Base-by-base conservation (phyloP, 2,888 invertebrate species). In the Melinaea menophilus region DNA sequence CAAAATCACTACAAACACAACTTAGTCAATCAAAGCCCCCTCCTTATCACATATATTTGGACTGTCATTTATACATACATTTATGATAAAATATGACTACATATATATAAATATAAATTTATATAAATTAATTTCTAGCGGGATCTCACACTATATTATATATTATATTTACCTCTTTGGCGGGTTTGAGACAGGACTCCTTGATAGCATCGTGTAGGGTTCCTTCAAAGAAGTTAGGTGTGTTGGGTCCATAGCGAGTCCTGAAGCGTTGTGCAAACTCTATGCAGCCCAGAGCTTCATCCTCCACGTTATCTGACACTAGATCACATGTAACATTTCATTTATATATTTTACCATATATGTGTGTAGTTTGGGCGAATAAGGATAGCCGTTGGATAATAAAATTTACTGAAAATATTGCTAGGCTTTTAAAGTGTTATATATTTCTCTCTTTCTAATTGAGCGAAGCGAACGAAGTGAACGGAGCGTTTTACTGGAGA, bases 161-260 rank as follows among this genome's bases (percentile, higher is more conserved):
- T 5, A 41, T 12, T 13, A 13, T 13, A 3, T 83, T 82, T 88
- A 97, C 98, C 88, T 98, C 97, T 92, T 95, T 96, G 64, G 98
- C 97, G 65, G 97, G 95, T 86, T 95, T 95, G 72, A 95, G 92
- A 81, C 97, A 96, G 35, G 98, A 96, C 84, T 97, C 97, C 81
- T 95, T 95, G 66, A 98, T 93, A 57, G 98, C 98, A 83, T 97
- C 96, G 71, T 97, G 97, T 64, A 99, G 91, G 37, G 96, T 95
- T 48, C 98, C 98, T 75, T 96, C 95, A 88, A 95, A 98, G 90
- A 98, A 98, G 74, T 95, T 93, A 2, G 98, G 98, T 84, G 96
- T 96, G 74, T 94, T 94, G 56, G 94, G 94, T 0, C 98, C 98
- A 85, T 97, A 97, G 69, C 98, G 94, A 72, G 94, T 92, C 61